phyloP scores from a whole-genome alignment of 2,888 invertebrate genomes.

The Heteropelma amictum region DNA sequence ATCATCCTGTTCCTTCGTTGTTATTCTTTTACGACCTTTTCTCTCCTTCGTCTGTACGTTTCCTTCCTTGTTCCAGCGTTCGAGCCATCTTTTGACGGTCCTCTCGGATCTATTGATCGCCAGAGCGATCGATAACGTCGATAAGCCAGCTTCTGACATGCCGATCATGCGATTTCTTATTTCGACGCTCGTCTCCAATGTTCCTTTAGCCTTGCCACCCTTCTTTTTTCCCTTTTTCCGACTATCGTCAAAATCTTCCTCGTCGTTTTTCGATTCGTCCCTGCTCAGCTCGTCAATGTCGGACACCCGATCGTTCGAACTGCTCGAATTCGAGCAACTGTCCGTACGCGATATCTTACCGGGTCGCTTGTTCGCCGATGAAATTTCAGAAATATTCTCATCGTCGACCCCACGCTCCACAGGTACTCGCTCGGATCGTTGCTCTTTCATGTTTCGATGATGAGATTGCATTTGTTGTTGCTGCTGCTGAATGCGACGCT shows the following conservation, averaged over 20 bases:
- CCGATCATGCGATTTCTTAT: conserved; percentile 77
- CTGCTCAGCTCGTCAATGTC: conserved; percentile 60
- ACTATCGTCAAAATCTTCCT: conserved; percentile 27
- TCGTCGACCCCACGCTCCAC: too few relatives aligned
- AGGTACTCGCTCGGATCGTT: too few relatives aligned
- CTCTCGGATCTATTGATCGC: conserved; percentile 76
- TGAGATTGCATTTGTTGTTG: conserved; percentile 56
- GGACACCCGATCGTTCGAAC: conserved; percentile 66
- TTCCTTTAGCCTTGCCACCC: conserved; percentile 76
- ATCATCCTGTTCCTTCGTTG: conserved; percentile 75
- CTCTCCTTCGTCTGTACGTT: conserved; percentile 76
- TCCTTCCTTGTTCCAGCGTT: conserved; percentile 76
- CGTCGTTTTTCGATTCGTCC: conserved; percentile 44
- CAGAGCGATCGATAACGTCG: conserved; percentile 75
- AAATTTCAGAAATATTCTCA: too few relatives aligned
- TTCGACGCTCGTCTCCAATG: conserved; percentile 75
- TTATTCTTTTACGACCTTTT: conserved; percentile 74
- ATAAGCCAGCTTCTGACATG: conserved; percentile 76
- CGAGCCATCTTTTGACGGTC: conserved; percentile 76
- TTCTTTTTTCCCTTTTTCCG: conserved; percentile 67
- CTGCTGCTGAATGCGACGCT: conserved; percentile 61
- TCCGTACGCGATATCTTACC: conserved; percentile 45
- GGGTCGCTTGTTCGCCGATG: neutral
- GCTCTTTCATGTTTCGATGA: too few relatives aligned
- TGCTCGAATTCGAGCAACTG: conserved; percentile 58